A percentile compares a stretch with the other conserved stretches of the same genome.
These are phyloP conservation scores for Eristalis intricaria DNA, from an alignment of 2,888 invertebrate genomes.

Conservation along the genomic window DNA sequence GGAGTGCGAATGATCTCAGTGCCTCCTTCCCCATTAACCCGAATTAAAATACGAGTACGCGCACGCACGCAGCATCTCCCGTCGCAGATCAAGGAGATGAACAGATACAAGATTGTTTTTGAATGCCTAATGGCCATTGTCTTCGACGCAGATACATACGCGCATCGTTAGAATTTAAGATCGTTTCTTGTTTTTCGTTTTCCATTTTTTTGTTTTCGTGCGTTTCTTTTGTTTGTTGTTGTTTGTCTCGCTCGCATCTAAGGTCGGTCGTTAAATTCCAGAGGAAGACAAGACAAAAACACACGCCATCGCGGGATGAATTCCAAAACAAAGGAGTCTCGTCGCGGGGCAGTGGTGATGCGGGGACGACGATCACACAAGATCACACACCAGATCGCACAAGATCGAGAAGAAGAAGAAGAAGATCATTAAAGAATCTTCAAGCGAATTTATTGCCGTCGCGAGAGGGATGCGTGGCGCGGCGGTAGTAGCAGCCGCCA, in stretches of 20 bases:
- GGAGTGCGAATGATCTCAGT: slow-evolving; percentile 66
- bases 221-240: neutral
- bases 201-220: neutral
- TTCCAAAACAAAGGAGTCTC: slow-evolving; percentile 15
- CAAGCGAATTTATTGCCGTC: neutral
- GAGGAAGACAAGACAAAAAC: slow-evolving; percentile 10
- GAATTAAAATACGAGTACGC: slow-evolving; percentile 57
- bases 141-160: slow-evolving; percentile 15
- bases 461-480: neutral
- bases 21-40: slow-evolving; percentile 69
- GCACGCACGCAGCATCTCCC: neutral
- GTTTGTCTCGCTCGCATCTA: neutral
- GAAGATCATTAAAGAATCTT: neutral
- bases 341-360: neutral
- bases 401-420: neutral
- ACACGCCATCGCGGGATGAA: slow-evolving; percentile 55
- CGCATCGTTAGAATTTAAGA: slow-evolving; percentile 39
- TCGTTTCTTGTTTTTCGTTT: slow-evolving; percentile 49
- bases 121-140: slow-evolving; percentile 65
- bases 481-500: neutral
- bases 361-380: slow-evolving; percentile 2
- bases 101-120: slow-evolving; percentile 32
- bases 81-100: neutral
- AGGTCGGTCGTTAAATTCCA: slow-evolving; percentile 63
- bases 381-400: slow-evolving; percentile 56